Conservation (phyloP, 2,113 vertebrate species). For the Fulmarus glacialis region DNA sequence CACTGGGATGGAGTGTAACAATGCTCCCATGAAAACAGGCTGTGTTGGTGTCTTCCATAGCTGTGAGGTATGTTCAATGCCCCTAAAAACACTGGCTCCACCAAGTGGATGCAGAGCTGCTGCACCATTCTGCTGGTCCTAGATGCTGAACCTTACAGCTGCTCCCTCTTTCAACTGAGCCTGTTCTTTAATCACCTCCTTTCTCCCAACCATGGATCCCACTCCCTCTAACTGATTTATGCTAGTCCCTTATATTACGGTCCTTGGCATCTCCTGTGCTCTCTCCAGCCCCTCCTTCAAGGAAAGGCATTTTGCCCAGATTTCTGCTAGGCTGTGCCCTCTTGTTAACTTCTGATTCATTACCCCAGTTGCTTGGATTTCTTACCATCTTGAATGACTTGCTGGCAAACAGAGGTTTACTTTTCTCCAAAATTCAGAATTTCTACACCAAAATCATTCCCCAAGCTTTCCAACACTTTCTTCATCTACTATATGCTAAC, state of each 20-base stretch:
- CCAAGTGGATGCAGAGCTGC: background rate
- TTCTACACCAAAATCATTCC: background rate
- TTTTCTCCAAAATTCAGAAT: background rate
- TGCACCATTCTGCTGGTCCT: background rate
- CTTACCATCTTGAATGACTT: background rate
- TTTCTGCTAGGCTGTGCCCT: background rate
- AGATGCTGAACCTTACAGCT: background rate
- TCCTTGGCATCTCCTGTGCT: background rate
- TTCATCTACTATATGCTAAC: background rate
- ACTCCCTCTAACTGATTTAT: background rate
- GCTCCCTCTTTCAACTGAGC: background rate
- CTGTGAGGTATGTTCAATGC: background rate
- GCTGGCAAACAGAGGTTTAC: background rate
- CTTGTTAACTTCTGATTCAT: constrained; percentile 1
- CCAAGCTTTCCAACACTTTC: background rate
- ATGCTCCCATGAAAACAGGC: background rate
- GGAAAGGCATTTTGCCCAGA: background rate
- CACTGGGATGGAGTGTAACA: background rate
- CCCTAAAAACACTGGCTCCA: background rate
- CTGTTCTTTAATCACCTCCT: background rate
- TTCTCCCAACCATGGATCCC: background rate
- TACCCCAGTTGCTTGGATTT: background rate
- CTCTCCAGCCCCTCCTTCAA: background rate
- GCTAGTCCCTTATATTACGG: background rate
- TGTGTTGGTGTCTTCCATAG: background rate